phyloP scores from a whole-genome alignment of 2,888 invertebrate species.

The Drosophila incognita region DNA sequence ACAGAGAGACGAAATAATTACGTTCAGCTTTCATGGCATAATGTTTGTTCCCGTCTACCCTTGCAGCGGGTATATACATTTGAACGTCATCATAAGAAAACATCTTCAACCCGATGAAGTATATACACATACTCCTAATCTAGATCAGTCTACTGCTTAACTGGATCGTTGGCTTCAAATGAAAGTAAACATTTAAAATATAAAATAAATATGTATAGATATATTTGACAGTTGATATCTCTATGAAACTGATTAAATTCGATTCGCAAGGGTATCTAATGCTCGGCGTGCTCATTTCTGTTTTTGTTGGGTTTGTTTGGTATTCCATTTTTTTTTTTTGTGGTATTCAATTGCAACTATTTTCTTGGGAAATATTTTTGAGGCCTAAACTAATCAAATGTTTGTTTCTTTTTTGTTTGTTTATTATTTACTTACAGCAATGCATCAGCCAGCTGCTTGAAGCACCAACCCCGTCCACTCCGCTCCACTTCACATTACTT shows the following conservation, averaged over 20 bases:
- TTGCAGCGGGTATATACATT: background rate
- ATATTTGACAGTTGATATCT: background rate
- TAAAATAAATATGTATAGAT: background rate
- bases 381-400: constrained; percentile 23
- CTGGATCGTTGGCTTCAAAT: background rate
- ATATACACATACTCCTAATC: background rate
- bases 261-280: background rate
- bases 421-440: constrained; percentile 54
- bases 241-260: background rate
- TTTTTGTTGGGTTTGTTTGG: background rate
- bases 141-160: background rate
- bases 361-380: constrained; percentile 45
- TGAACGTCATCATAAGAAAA: background rate
- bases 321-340: constrained; percentile 2
- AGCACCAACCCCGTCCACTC: constrained; percentile 13
- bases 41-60: constrained; percentile 19
- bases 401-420: constrained; percentile 11
- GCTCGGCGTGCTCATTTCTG: background rate
- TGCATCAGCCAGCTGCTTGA: constrained; percentile 61
- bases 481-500: background rate
- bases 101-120: background rate
- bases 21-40: constrained; percentile 47
- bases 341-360: background rate
- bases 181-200: background rate
- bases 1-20: constrained; percentile 61